These are phyloP conservation scores for Calephelis perditalis DNA, from an alignment of 2,888 invertebrate species.

Conservation along the genomic window DNA sequence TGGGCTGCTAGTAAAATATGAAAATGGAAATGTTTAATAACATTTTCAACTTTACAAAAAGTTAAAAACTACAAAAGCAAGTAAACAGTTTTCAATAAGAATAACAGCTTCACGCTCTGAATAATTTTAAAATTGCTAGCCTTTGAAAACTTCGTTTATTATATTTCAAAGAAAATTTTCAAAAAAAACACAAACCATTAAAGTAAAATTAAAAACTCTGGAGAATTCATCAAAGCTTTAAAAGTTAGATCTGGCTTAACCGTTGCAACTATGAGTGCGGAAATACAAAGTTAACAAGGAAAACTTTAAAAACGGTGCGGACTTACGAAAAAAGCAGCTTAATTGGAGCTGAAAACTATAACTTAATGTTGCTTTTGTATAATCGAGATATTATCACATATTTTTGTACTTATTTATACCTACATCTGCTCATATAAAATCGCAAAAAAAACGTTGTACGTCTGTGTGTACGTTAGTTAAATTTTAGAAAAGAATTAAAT, in stretches of 20 bases:
- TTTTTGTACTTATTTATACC: too few species aligned
- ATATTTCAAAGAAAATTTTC: constrained; percentile 29
- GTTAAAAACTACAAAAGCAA: constrained; percentile 10
- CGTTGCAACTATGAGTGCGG: constrained; percentile 44
- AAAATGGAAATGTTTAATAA: too few species aligned
- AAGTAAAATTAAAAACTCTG: constrained; percentile 38
- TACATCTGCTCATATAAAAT: too few species aligned
- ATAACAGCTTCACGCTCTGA: constrained; percentile 11
- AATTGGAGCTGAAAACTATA: constrained; percentile 23
- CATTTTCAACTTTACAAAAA: neutral
- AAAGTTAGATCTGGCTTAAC: constrained; percentile 46
- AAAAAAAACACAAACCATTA: constrained; percentile 34
- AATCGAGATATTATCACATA: too few species aligned
- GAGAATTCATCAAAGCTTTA: constrained; percentile 46
- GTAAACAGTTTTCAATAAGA: constrained; percentile 13
- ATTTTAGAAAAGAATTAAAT: too few species aligned
- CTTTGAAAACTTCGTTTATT: constrained; percentile 28
- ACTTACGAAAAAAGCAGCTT: constrained; percentile 33
- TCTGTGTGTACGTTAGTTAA: too few species aligned
- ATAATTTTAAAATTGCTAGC: constrained; percentile 14
- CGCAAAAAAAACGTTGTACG: too few species aligned
- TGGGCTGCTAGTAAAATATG: neutral
- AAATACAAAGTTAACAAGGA: constrained; percentile 32
- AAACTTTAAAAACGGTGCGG: constrained; percentile 26
- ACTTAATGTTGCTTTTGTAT: neutral